Conservation (phyloP, 1,140 invertebrate species). For the Camponotus vicinus region DNA sequence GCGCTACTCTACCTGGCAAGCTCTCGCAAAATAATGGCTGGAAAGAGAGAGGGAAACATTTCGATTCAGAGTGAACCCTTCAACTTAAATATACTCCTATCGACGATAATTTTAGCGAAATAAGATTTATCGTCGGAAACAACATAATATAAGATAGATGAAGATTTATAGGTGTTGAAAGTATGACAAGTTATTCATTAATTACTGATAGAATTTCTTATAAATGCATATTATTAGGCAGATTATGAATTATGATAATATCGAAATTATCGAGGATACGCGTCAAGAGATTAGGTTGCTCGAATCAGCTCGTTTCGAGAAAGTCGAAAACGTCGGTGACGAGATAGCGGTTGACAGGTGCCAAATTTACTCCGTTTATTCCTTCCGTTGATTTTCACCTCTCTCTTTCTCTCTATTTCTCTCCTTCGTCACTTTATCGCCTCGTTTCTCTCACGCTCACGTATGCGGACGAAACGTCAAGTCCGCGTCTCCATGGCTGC, state of each 20-base stretch:
- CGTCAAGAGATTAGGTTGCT: background rate
- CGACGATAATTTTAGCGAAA: background rate
- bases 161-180: background rate
- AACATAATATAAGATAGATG: background rate
- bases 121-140: background rate
- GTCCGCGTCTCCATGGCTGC: conserved; percentile 71
- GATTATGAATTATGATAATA: background rate
- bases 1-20: background rate
- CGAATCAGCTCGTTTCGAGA: background rate
- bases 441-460: conserved; percentile 9
- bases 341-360: conserved; percentile 73
- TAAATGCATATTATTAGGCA: background rate
- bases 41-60: background rate
- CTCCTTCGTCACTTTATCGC: background rate
- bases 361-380: conserved; percentile 65
- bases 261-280: background rate
- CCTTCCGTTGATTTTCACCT: too few relatives aligned
- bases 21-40: background rate
- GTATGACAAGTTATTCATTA: background rate
- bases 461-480: conserved; percentile 46
- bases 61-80: background rate
- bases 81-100: background rate
- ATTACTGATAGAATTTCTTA: background rate
- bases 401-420: conserved; percentile 13
- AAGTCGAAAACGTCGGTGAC: conserved; percentile 49